These are phyloP conservation scores for Montipora sp. DNA, from an alignment of 64 coral and sea anemone genomes.

Conservation along the genomic window DNA sequence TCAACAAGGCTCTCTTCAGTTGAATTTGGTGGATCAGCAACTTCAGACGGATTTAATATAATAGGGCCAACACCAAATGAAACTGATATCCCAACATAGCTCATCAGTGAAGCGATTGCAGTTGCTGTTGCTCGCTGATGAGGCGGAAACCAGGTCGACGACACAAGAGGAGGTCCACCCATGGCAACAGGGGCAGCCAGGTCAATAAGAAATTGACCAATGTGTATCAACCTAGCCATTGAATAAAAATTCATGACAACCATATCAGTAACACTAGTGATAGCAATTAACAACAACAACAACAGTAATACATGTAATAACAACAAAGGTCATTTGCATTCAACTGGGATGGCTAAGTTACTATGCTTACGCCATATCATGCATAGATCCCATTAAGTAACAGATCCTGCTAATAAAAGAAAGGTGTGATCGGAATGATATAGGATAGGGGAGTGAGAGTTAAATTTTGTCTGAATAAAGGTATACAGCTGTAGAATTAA, in stretches of 20 bases:
- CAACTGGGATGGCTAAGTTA: too few species aligned
- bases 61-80: constrained; percentile 91
- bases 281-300: too few species aligned
- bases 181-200: constrained; percentile 92
- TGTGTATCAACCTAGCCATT: constrained; percentile 77
- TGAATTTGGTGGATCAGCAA: constrained; percentile 5
- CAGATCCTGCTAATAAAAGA: too few species aligned
- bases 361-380: too few species aligned
- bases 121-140: constrained; percentile 94
- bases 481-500: too few species aligned
- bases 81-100: constrained; percentile 88
- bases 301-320: too few species aligned
- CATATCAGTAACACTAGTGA: neutral
- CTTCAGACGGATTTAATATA: constrained; percentile 78
- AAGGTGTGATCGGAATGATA: too few species aligned
- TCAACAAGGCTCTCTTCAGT: neutral
- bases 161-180: constrained; percentile 90
- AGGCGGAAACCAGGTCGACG: constrained; percentile 95
- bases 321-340: too few species aligned
- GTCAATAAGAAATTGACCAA: constrained; percentile 88
- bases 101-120: constrained; percentile 83
- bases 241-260: neutral
- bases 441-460: too few species aligned
- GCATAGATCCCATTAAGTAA: too few species aligned
- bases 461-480: too few species aligned